Percentiles rank a stretch among this genome's conserved stretches.
phyloP scores from a whole-genome alignment of 2,797 vertebrate species.

The Tokudaia muenninki region DNA sequence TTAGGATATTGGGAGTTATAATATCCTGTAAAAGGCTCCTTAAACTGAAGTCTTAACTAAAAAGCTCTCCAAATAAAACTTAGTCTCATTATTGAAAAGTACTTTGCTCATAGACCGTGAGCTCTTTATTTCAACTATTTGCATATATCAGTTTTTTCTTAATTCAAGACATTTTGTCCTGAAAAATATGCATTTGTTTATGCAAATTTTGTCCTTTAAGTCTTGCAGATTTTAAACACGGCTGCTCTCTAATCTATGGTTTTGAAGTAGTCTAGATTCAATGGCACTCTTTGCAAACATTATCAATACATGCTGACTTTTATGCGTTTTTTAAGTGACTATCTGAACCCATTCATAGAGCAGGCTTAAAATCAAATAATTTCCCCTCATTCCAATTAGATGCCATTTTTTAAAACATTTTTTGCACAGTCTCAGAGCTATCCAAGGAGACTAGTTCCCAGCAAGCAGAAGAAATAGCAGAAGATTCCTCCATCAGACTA shows the following conservation, averaged over 20 bases:
- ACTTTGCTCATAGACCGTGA: constrained; percentile 57
- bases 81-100: constrained; percentile 61
- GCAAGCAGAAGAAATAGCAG: constrained; percentile 13
- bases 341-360: constrained; percentile 43
- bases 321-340: constrained; percentile 30
- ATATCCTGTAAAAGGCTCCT: constrained; percentile 39
- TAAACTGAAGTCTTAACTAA: constrained; percentile 40
- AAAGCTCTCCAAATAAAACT: constrained; percentile 48
- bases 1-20: constrained; percentile 48
- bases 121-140: constrained; percentile 69
- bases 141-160: constrained; percentile 57
- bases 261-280: constrained; percentile 31
- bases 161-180: constrained; percentile 65
- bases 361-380: constrained; percentile 25
- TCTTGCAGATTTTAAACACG: constrained; percentile 60
- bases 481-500: background rate
- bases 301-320: constrained; percentile 17
- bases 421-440: background rate
- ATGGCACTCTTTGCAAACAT: constrained; percentile 40
- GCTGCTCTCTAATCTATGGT: constrained; percentile 50
- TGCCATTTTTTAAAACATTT: background rate
- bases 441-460: background rate
- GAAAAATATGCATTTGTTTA: constrained; percentile 77
- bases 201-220: constrained; percentile 76
- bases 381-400: constrained; percentile 17